Base-by-base conservation (phyloP, 2,888 invertebrate genomes). In the Caenorhabditis sp. region DNA sequence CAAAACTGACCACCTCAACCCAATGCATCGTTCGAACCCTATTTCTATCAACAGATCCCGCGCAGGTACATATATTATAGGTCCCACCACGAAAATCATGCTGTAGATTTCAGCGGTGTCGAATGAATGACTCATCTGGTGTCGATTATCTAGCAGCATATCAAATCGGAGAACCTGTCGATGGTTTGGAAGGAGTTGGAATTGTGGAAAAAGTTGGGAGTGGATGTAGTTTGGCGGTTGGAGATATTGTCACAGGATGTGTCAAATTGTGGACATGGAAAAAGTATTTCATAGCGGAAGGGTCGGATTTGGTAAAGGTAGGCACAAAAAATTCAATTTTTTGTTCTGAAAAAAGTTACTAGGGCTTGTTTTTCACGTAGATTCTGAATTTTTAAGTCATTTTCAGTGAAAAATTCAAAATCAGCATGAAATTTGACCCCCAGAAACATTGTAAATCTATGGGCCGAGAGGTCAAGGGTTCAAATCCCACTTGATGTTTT, bases 81-180 rank as follows among this genome's bases (percentile, higher is more conserved):
- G 7, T 53, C 17, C 53, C 21, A 21, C 25, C 53, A 10, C 8
- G 17, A 53, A n/a, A n/a, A n/a, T 31, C 31, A 31, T 31, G 31
- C 10, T 31, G n/a, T n/a, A n/a, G n/a, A n/a, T 69, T 73, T 17
- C 57, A 89, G 89, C 77, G 89, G 67, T 89, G 89, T 76, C 81
- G 88, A 3, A 87, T 89, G 88, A 89, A 89, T 78, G 86, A 87
- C 50, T 84, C 84, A 52, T 84, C 88, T n/a, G 89, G 89, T 4
- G 89, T 87, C 10, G 85, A 88, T n/a, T 89, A 89, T 79, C 73
- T 89, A 65, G 73, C 76, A 12, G 82, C 88, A 4, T 88, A 87
- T 83, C 77, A 82, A 63, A 59, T 87, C 8, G 88, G 86, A 14
- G 82, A 87, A 50, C 83, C 86, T 0, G 78, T 88, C 0, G 77